Evolutionary conservation across 2,113 vertebrate species (phyloP), one percentile per base, ranked within the genome.

Genomic region (Colossoma macropomum): DNA sequence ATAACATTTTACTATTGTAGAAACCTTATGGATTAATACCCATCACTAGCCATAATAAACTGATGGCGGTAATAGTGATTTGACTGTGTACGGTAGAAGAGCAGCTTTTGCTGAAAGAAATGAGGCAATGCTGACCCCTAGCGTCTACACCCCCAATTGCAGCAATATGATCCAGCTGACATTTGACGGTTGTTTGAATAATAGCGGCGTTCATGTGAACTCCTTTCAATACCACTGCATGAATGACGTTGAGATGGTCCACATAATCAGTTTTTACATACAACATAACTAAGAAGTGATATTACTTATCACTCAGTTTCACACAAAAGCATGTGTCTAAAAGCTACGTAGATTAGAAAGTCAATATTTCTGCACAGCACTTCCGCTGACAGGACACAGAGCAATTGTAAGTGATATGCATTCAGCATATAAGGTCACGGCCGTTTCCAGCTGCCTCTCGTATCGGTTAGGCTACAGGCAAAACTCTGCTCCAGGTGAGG

Each of bases 401-500:
- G 10, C 2, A 27, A 28, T 28, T 65, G 27, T 27, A 28, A 15
- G 10, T 54, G 30, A 7, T 45, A 1, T 30, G 0, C 16, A 41
- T 2, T 15, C 7, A 21, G 9, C 0, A 12, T 69, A 8, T 56
- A 17, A 17, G 21, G 54, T 16, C 54, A 21, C n/a, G 16, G 11
- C 45, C n/a, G 19, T 21, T 45, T 4, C 10, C 0, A 28, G 11
- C 13, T 10, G 23, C n/a, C 56, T 59, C 19, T 6, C 19, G 8
- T 38, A 7, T 38, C 34, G 28, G 30, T 15, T 59, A 32, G 62
- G 12, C 27, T 52, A 0, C 19, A n/a, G 56, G 73, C 54, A 56
- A 94, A 93, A 88, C 71, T 66, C 32, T 99, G 97, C 97, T 98
- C 97, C 97, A 98, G 97, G 97, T 98, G 97, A 98, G 97, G 97